Evolutionary conservation across 2,888 invertebrate species (phyloP).

Genomic region (Oscheius sp.): DNA sequence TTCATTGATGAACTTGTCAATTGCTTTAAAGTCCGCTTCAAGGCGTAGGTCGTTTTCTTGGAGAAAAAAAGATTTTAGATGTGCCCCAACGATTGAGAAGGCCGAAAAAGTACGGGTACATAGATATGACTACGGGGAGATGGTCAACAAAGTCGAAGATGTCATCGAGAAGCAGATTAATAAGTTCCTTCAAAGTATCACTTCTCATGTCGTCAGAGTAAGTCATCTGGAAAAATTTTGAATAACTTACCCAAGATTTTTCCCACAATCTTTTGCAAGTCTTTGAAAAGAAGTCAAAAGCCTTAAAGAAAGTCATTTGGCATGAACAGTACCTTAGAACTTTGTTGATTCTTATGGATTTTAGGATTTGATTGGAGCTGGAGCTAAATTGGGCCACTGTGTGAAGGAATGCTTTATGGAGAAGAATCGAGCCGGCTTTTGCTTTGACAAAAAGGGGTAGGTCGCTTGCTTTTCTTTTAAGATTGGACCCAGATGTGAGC

Average conservation of each 20-base stretch:
- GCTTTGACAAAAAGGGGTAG: constrained; percentile 59
- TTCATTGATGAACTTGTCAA: constrained; percentile 56
- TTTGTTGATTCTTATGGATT: too few relatives aligned
- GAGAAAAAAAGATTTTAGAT: constrained; percentile 25
- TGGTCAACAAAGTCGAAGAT: constrained; percentile 56
- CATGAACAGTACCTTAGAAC: too few relatives aligned
- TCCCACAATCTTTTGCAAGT: neutral
- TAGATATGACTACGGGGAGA: constrained; percentile 58
- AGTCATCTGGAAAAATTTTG: neutral
- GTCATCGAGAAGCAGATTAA: constrained; percentile 55
- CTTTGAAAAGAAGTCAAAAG: neutral
- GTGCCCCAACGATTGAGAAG: constrained; percentile 42
- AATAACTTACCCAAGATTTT: neutral
- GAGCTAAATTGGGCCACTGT: constrained; percentile 59
- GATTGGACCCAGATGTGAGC: constrained; percentile 55
- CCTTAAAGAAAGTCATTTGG: neutral
- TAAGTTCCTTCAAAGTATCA: constrained; percentile 52
- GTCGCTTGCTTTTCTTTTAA: neutral
- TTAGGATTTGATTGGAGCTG: constrained; percentile 53
- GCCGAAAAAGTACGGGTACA: constrained; percentile 49
- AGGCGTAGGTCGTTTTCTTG: constrained; percentile 46
- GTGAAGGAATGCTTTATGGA: constrained; percentile 64
- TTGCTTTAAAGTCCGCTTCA: constrained; percentile 56
- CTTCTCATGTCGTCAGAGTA: constrained; percentile 51
- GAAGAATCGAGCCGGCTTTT: constrained; percentile 60